Conservation (phyloP, 2,797 vertebrate genomes). For the Galago senegalensis region DNA sequence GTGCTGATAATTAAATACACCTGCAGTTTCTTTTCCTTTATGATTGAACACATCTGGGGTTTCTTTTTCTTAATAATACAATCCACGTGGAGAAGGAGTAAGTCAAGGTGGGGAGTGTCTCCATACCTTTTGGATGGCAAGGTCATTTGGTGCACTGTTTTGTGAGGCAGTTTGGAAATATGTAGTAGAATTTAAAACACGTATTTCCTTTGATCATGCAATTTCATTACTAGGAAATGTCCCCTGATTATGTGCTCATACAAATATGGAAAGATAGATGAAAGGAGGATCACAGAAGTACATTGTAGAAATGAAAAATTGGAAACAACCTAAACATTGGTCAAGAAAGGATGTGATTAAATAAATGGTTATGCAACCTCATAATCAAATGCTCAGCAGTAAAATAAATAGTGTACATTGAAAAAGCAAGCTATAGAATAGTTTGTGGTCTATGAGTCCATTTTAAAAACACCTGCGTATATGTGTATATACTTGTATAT, state of each 20-base stretch:
- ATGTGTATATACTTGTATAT: not conserved
- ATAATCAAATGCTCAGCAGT: not conserved
- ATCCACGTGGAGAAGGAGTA: not conserved
- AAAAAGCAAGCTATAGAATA: not conserved
- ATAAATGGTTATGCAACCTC: not conserved
- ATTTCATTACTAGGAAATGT: conserved; percentile 7
- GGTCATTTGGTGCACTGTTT: not conserved
- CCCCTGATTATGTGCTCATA: not conserved
- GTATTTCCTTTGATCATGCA: not conserved
- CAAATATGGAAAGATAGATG: not conserved
- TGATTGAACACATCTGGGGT: not conserved
- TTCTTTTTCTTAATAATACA: not conserved
- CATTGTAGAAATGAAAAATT: not conserved
- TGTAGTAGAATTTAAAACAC: not conserved
- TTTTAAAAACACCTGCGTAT: not conserved
- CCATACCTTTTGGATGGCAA: not conserved
- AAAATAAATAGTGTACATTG: not conserved
- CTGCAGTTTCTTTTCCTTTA: not conserved
- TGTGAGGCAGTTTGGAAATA: not conserved
- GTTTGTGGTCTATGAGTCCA: not conserved
- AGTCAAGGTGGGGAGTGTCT: not conserved
- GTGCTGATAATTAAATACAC: conserved; percentile 12
- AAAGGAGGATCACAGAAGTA: not conserved
- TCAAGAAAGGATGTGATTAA: not conserved
- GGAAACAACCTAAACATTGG: not conserved